Conservation (phyloP, 2,113 vertebrate species). For the Albula goreensis region DNA sequence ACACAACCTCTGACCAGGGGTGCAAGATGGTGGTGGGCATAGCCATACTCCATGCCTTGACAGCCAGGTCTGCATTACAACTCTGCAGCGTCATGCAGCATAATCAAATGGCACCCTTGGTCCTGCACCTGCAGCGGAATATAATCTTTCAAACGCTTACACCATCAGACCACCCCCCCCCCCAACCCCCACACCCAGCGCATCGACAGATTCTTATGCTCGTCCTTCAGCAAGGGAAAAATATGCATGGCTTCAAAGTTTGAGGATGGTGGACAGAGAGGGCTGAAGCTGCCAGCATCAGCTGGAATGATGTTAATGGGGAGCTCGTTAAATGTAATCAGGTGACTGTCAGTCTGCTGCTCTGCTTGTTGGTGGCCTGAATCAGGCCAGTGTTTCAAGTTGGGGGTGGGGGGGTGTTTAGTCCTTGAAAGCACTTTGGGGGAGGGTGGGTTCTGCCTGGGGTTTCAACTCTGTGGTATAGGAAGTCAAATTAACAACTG, state of each 20-base stretch:
- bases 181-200: neutral
- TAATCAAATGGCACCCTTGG: slow-evolving; percentile 5
- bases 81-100: slow-evolving; percentile 20
- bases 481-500: slow-evolving; percentile 13
- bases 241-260: neutral
- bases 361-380: neutral
- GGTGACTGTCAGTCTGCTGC: neutral
- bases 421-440: slow-evolving; percentile 3
- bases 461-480: neutral
- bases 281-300: slow-evolving; percentile 2
- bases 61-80: neutral
- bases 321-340: neutral
- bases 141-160: slow-evolving; percentile 18
- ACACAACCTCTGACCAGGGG: neutral
- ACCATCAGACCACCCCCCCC: neutral
- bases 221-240: slow-evolving; percentile 18
- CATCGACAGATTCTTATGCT: slow-evolving; percentile 8
- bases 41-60: neutral
- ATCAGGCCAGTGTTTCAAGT: neutral
- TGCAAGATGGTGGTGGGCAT: neutral
- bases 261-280: neutral
- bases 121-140: slow-evolving; percentile 22
- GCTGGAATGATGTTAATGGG: slow-evolving; percentile 9
- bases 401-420: neutral
- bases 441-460: neutral